These are phyloP conservation scores for Eretmochelys imbricata DNA, from an alignment of 2,113 vertebrate species.

Conservation along the genomic window DNA sequence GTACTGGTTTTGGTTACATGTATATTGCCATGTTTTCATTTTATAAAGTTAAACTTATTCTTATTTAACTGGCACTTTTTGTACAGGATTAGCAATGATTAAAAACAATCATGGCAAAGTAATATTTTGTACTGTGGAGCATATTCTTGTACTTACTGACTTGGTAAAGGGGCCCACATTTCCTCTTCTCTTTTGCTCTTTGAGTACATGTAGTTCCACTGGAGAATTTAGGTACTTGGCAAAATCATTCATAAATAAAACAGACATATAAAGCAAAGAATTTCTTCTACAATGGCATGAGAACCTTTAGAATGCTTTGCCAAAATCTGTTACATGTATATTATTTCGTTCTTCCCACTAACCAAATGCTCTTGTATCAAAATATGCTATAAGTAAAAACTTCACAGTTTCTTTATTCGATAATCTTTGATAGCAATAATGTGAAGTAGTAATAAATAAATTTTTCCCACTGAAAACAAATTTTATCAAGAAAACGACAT, in stretches of 20 bases:
- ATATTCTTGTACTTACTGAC: neutral
- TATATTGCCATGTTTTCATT: neutral
- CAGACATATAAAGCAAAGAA: slow-evolving; percentile 13
- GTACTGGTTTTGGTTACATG: neutral
- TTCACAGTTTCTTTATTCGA: slow-evolving; percentile 7
- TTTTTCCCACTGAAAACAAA: slow-evolving; percentile 16
- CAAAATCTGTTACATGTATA: neutral
- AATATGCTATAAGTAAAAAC: slow-evolving; percentile 40
- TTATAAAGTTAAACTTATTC: neutral
- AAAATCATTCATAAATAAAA: neutral
- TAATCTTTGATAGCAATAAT: slow-evolving; percentile 10
- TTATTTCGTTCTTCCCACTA: neutral
- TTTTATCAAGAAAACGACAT: neutral
- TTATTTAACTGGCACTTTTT: neutral
- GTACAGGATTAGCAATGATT: neutral
- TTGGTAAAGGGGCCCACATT: neutral
- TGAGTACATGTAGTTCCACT: neutral
- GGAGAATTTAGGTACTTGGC: neutral
- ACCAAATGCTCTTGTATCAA: neutral
- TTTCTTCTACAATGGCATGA: slow-evolving; percentile 9
- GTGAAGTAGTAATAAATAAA: neutral
- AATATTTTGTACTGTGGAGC: neutral
- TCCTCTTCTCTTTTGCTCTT: neutral
- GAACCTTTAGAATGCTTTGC: slow-evolving; percentile 14
- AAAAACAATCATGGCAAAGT: neutral